A percentile compares a stretch with the other conserved stretches of the same genome.
Conservation (phyloP, 1,140 invertebrate species). For the Pinna nobilis region DNA sequence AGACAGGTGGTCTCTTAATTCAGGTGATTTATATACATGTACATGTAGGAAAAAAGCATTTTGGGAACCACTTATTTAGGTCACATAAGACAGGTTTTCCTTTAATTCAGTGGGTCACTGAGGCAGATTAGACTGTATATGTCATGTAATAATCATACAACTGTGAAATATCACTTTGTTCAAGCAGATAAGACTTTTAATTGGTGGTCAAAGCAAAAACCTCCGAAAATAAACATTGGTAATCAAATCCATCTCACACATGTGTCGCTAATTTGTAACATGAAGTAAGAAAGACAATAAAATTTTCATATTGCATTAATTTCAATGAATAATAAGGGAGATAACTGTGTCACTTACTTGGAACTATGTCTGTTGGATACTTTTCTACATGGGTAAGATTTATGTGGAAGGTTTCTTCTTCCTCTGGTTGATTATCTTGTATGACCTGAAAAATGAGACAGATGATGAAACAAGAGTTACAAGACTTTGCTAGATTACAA, state of each 20-base stretch:
- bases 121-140: too few relatives aligned
- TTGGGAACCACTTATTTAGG: too few relatives aligned
- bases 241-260: neutral
- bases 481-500: too few relatives aligned
- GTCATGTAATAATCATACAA: too few relatives aligned
- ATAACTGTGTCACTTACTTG: constrained; percentile 48
- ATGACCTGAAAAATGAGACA: constrained; percentile 61
- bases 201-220: neutral
- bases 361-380: constrained; percentile 62
- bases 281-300: neutral
- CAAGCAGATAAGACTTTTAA: neutral
- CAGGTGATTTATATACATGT: too few relatives aligned
- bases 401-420: constrained; percentile 65
- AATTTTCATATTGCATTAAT: neutral
- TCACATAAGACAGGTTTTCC: too few relatives aligned
- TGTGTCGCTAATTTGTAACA: neutral
- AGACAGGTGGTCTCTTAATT: neutral
- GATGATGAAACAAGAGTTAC: too few relatives aligned
- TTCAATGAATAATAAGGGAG: neutral
- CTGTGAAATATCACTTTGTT: neutral
- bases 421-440: constrained; percentile 65
- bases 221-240: neutral
- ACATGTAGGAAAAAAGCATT: too few relatives aligned
- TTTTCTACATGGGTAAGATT: constrained; percentile 61
- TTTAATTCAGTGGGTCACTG: too few relatives aligned